A percentile compares a stretch with the other conserved stretches of the same genome.
Conservation (phyloP, 2,113 vertebrate genomes). For the Gasterosteus nipponicus region DNA sequence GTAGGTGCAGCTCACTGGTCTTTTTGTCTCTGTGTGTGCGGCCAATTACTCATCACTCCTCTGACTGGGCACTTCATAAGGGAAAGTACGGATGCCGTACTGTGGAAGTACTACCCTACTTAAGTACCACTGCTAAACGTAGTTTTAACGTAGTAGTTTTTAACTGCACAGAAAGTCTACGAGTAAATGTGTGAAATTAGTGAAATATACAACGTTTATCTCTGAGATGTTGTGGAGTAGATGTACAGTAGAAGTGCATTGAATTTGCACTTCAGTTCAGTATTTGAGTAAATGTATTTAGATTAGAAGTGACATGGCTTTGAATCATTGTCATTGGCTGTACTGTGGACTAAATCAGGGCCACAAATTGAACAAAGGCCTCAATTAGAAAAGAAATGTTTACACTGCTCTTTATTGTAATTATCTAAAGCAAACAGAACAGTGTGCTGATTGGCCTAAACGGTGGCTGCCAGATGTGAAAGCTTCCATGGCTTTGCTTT, state of each 20-base stretch:
- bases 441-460: slow-evolving; percentile 7
- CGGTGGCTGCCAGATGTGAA: slow-evolving; percentile 25
- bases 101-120: not conserved
- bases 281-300: not conserved
- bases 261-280: not conserved
- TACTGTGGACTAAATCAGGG: slow-evolving; percentile 21
- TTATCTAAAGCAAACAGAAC: not conserved
- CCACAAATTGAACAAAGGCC: slow-evolving; percentile 20
- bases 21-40: not conserved
- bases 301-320: slow-evolving; percentile 45
- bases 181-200: too few relatives aligned
- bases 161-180: not conserved
- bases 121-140: not conserved
- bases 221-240: not conserved
- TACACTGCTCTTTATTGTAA: not conserved
- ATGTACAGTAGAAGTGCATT: not conserved
- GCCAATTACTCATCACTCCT: not conserved
- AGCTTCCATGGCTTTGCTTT: not conserved
- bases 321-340: slow-evolving; percentile 15
- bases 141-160: too few relatives aligned
- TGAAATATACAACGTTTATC: not conserved
- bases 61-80: not conserved
- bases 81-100: not conserved
- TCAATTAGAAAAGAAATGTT: not conserved
- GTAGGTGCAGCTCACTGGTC: not conserved